These are phyloP conservation scores for Discoglossus pictus DNA, from an alignment of 2,797 vertebrate species.

Conservation along the genomic window DNA sequence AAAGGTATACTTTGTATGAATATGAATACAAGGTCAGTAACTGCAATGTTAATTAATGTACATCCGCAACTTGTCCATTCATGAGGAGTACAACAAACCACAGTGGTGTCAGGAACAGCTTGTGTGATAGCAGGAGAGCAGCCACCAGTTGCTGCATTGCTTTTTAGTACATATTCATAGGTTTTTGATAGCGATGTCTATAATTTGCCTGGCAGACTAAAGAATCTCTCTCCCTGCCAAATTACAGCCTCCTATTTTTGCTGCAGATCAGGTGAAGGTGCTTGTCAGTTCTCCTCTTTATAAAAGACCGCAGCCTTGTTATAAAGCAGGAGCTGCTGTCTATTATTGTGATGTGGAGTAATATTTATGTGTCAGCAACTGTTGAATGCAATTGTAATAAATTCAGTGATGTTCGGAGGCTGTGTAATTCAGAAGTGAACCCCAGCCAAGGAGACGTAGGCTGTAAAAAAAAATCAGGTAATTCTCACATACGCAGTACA, in stretches of 20 bases:
- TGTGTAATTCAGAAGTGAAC: not conserved
- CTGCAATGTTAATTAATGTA: no score
- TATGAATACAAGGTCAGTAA: no score
- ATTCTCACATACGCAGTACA: no score
- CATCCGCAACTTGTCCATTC: no score
- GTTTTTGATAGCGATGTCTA: constrained; percentile 20
- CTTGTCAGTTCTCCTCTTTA: constrained; percentile 7
- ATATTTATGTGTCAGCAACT: constrained; percentile 38
- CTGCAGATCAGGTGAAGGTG: constrained; percentile 50
- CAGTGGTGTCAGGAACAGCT: not conserved
- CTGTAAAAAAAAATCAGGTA: not conserved
- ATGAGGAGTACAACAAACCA: no score
- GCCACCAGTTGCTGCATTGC: constrained; percentile 64
- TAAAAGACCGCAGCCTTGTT: constrained; percentile 23
- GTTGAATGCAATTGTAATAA: constrained; percentile 29
- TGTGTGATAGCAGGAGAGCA: constrained; percentile 20
- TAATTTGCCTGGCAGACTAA: constrained; percentile 27
- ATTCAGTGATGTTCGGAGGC: constrained; percentile 5
- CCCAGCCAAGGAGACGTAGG: not conserved
- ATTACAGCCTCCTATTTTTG: constrained; percentile 34
- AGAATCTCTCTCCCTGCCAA: constrained; percentile 19
- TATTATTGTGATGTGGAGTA: constrained; percentile 14
- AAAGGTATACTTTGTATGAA: no score
- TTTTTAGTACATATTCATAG: constrained; percentile 8
- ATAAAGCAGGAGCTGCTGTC: constrained; percentile 9